Evolutionary conservation across 2,113 vertebrate genomes (phyloP).

Genomic region (Phyllostomus discolor): DNA sequence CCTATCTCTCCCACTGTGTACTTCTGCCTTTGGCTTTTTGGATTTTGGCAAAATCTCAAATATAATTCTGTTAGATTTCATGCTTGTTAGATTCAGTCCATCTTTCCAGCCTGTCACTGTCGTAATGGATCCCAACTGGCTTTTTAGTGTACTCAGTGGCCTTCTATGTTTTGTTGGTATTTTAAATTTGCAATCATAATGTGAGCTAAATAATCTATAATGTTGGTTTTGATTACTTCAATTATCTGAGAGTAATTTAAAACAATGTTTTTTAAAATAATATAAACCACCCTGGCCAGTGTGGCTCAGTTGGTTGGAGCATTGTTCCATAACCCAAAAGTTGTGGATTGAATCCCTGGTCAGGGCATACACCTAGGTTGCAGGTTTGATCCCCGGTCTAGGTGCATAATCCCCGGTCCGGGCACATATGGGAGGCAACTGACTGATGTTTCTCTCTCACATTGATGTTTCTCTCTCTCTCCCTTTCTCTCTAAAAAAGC

Average conservation of each 20-base stretch:
- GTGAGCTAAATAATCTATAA: neutral
- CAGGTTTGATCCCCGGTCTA: too few relatives aligned
- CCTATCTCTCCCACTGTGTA: neutral
- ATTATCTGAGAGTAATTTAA: neutral
- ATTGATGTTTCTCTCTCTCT: too few relatives aligned
- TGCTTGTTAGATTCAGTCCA: neutral
- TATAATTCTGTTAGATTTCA: neutral
- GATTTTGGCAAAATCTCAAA: neutral
- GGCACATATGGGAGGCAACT: too few relatives aligned
- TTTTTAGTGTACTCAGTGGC: neutral
- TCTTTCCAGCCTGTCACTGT: neutral
- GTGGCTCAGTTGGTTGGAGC: too few relatives aligned
- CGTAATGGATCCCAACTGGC: neutral
- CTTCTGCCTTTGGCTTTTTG: neutral
- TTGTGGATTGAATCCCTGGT: too few relatives aligned
- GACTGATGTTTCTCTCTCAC: too few relatives aligned
- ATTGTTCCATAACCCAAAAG: too few relatives aligned
- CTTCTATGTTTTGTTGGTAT: neutral
- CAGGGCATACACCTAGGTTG: too few relatives aligned
- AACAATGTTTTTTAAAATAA: neutral
- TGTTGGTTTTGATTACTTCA: neutral
- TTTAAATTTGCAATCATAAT: conserved; percentile 14
- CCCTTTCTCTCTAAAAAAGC: too few relatives aligned
- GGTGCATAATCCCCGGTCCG: too few relatives aligned
- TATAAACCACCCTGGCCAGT: too few relatives aligned